Evolutionary conservation across 2,113 vertebrate genomes (phyloP).

Genomic region (Rissa tridactyla): DNA sequence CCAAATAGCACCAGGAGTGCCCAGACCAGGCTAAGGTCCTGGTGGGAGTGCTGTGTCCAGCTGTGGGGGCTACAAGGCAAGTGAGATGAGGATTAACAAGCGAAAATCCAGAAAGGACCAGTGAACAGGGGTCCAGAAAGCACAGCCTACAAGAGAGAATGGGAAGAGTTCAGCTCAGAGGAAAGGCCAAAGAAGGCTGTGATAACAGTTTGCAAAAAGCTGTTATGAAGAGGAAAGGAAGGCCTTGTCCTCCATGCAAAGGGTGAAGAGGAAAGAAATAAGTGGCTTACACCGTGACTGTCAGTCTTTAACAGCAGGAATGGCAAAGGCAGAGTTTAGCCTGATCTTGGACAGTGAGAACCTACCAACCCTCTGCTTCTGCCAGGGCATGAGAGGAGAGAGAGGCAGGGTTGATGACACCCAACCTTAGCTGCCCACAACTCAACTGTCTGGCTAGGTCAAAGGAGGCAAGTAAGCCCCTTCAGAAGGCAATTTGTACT

Average conservation of each 20-base stretch:
- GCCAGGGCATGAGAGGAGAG: neutral
- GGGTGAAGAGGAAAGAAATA: neutral
- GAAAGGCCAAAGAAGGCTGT: neutral
- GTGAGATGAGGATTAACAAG: neutral
- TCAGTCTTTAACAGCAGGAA: neutral
- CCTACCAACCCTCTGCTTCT: neutral
- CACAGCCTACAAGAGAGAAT: neutral
- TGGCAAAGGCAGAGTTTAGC: neutral
- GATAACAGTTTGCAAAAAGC: neutral
- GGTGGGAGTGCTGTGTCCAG: neutral
- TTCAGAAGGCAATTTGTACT: neutral
- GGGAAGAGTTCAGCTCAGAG: neutral
- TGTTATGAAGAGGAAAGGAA: neutral
- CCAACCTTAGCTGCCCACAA: neutral
- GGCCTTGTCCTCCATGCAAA: neutral
- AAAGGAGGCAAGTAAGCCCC: neutral
- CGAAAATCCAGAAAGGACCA: neutral
- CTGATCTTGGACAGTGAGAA: neutral
- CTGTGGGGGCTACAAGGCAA: neutral
- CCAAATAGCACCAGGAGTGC: neutral
- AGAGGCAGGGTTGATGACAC: neutral
- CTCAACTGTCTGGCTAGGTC: neutral
- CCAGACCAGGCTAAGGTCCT: neutral
- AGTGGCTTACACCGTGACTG: neutral
- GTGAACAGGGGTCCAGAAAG: neutral